Conservation (phyloP, 2,113 vertebrate species). For the Microcebus jonahi region DNA sequence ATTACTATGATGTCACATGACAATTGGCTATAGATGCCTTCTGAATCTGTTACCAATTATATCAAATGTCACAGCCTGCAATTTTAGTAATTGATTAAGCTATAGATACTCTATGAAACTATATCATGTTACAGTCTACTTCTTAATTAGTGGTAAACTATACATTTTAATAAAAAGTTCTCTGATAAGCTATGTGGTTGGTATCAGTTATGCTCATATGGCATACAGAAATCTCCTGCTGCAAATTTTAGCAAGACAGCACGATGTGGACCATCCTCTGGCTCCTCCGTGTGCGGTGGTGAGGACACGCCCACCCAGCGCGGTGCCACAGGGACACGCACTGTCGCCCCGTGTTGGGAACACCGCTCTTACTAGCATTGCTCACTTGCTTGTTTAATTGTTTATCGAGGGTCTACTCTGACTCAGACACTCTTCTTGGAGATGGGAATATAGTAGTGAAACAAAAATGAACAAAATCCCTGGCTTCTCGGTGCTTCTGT, state of each 20-base stretch:
- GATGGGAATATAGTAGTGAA: neutral
- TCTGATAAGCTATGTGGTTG: neutral
- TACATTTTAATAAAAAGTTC: neutral
- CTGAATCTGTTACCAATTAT: neutral
- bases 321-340: fast-evolving
- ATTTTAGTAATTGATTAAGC: neutral
- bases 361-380: neutral
- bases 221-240: neutral
- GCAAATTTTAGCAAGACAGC: neutral
- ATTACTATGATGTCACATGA: neutral
- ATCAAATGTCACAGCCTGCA: neutral
- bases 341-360: fast-evolving
- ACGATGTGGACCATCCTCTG: neutral
- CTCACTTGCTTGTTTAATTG: neutral
- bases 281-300: no score
- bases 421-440: neutral
- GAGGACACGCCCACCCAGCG: fast-evolving
- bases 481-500: neutral
- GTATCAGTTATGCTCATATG: neutral
- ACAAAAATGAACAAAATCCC: neutral
- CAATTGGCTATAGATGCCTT: neutral
- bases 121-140: neutral
- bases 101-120: neutral
- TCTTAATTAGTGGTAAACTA: neutral
- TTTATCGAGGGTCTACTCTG: neutral